Conservation (phyloP, 2,888 invertebrate species). For the Tachina grossa region DNA sequence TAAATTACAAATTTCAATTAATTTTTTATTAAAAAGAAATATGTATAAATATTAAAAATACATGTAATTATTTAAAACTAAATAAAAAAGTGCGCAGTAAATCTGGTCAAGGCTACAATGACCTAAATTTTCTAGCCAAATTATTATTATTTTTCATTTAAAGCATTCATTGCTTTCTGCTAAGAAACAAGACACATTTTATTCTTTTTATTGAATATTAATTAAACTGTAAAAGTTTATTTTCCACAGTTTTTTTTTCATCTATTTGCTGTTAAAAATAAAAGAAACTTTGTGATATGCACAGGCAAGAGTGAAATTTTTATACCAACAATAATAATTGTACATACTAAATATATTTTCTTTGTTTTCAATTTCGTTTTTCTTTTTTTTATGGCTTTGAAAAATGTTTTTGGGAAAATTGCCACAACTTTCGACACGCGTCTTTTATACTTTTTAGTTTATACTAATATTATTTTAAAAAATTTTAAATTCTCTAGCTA, state of each 20-base stretch:
- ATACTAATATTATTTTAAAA: not conserved
- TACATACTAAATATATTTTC: conserved; percentile 57
- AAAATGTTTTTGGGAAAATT: conserved; percentile 3
- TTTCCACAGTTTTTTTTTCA: not conserved
- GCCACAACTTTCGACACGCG: not conserved
- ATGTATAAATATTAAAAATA: not conserved
- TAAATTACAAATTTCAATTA: not conserved
- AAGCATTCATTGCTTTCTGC: not conserved
- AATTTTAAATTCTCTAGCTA: conserved; percentile 11
- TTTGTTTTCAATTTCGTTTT: conserved; percentile 58
- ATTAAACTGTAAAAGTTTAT: not conserved
- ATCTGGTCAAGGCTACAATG: conserved; percentile 73
- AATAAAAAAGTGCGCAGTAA: conserved; percentile 65
- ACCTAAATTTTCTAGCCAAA: conserved; percentile 66
- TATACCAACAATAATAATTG: conserved; percentile 35
- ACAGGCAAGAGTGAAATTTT: conserved; percentile 44
- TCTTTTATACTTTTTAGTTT: conserved; percentile 21
- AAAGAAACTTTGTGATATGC: conserved; percentile 1
- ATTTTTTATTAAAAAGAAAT: not conserved
- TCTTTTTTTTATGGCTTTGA: conserved; percentile 11
- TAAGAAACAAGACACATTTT: not conserved
- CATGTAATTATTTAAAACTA: not conserved
- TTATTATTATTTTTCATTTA: conserved; percentile 1
- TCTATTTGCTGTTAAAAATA: not conserved
- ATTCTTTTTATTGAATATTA: not conserved